A percentile compares a stretch with the other conserved stretches of the same genome.
These are phyloP conservation scores for Enteromius viviparus DNA, from an alignment of 2,797 vertebrate species.

Conservation along the genomic window DNA sequence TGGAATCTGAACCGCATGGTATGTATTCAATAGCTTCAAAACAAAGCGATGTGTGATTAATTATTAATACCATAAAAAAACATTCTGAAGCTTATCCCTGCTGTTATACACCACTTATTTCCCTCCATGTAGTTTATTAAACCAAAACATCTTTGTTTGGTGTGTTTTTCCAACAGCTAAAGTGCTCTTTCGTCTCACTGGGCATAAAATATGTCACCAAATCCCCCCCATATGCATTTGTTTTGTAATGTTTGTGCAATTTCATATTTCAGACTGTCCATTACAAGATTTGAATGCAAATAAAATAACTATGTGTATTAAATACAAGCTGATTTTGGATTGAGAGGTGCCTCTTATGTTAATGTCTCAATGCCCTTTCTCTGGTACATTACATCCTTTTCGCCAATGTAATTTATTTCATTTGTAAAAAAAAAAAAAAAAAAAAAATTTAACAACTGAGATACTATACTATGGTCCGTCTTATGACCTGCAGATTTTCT, in stretches of 20 bases:
- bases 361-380: background rate
- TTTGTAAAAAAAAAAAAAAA: background rate
- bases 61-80: slow-evolving; percentile 14
- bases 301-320: background rate
- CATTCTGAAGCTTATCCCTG: slow-evolving; percentile 15
- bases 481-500: background rate
- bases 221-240: background rate
- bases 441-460: background rate
- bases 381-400: background rate
- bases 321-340: background rate
- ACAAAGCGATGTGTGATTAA: slow-evolving; percentile 5
- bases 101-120: slow-evolving; percentile 15
- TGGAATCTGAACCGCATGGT: background rate
- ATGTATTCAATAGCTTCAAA: background rate
- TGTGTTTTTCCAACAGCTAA: background rate
- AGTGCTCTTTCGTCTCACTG: background rate
- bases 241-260: slow-evolving; percentile 2
- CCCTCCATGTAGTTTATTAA: background rate
- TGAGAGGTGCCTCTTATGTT: background rate
- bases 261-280: background rate
- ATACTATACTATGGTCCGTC: background rate
- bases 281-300: background rate
- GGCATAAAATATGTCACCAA: background rate
- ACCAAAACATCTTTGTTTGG: background rate
- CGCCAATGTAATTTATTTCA: background rate